Conservation (phyloP, 2,888 invertebrate species). For the Boloria euphrosyne region DNA sequence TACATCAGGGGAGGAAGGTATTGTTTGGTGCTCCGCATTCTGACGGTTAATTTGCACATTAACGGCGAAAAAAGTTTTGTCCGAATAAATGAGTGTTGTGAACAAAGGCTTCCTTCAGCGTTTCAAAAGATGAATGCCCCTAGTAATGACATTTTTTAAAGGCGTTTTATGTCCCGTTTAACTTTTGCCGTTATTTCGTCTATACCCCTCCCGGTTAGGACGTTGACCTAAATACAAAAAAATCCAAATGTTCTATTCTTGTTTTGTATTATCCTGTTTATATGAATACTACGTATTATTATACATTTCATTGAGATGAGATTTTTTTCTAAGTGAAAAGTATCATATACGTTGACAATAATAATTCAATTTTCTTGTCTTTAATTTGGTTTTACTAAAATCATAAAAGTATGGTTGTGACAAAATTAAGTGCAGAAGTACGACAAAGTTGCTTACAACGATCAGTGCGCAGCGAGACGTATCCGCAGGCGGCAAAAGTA, state of each 20-base stretch:
- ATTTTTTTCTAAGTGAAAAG: too few species aligned
- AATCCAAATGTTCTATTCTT: neutral
- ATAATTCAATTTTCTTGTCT: too few species aligned
- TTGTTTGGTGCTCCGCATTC: constrained; percentile 39
- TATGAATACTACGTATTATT: too few species aligned
- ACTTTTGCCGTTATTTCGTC: constrained; percentile 35
- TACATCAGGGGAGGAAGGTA: constrained; percentile 33
- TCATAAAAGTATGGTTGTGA: constrained; percentile 2
- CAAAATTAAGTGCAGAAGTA: constrained; percentile 2
- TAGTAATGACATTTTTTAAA: constrained; percentile 43
- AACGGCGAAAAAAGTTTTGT: constrained; percentile 42
- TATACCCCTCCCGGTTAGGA: constrained; percentile 3
- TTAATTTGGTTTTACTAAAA: neutral
- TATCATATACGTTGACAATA: too few species aligned
- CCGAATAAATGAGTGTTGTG: constrained; percentile 40
- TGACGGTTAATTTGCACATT: constrained; percentile 46
- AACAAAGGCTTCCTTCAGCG: constrained; percentile 39
- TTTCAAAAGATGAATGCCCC: constrained; percentile 41
- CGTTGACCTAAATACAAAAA: constrained; percentile 4
- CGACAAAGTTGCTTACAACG: constrained; percentile 4
- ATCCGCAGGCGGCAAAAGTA: constrained; percentile 14
- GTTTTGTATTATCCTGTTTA: too few species aligned
- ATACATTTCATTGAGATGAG: too few species aligned
- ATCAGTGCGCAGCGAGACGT: constrained; percentile 20
- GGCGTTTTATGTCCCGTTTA: constrained; percentile 40